A percentile compares a stretch with the other conserved stretches of the same genome.
phyloP scores from a whole-genome alignment of 2,888 invertebrate species.

The Lamellibrachia satsuma region DNA sequence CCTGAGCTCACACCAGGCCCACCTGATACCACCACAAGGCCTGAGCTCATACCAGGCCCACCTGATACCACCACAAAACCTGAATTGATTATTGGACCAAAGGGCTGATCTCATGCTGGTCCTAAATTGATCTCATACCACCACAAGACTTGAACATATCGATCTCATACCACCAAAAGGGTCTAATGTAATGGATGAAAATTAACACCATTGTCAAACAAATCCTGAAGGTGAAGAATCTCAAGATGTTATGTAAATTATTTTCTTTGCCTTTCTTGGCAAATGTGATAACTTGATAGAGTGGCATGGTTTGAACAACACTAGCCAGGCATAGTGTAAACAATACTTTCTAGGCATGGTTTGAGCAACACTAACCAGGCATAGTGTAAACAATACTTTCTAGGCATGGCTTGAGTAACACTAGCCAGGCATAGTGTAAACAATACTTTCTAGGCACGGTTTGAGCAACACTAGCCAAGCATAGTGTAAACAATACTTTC shows the following conservation, averaged over 20 bases:
- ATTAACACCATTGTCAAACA: no score
- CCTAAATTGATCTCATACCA: neutral
- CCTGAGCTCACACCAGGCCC: no score
- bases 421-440: no score
- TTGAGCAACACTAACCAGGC: neutral
- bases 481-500: no score
- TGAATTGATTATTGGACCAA: no score
- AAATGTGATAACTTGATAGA: neutral
- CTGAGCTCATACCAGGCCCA: no score
- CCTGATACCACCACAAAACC: no score
- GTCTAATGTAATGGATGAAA: neutral
- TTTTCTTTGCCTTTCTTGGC: neutral
- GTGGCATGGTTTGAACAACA: neutral
- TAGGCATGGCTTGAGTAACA: no score
- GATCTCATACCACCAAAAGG: neutral
- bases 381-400: neutral
- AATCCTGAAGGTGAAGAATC: neutral
- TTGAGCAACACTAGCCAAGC: no score
- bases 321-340: neutral
- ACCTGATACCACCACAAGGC: no score
- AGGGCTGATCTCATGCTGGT: neutral
- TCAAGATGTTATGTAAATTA: neutral
- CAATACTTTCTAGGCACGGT: no score
- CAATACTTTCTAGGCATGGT: neutral
- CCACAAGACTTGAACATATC: neutral